Evolutionary conservation across 2,797 vertebrate species (phyloP).

Genomic region (Eulemur albifrons): DNA sequence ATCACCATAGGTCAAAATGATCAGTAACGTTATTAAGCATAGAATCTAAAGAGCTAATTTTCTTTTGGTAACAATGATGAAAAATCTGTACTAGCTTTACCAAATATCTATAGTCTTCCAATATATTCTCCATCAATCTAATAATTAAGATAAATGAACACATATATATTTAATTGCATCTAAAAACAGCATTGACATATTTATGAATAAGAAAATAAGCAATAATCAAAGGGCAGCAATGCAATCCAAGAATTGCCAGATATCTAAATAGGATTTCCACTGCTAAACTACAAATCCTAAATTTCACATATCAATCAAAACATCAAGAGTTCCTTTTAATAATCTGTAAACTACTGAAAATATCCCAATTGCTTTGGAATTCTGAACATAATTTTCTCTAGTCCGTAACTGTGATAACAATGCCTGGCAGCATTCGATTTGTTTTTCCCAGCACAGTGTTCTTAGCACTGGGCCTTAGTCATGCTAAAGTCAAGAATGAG

Average conservation of each 20-base stretch:
- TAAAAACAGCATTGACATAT: not conserved
- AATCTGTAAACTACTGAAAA: slow-evolving; percentile 35
- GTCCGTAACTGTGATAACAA: not conserved
- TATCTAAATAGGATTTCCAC: not conserved
- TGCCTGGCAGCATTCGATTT: not conserved
- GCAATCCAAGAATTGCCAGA: not conserved
- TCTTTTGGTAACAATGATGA: not conserved
- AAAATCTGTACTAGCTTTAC: not conserved
- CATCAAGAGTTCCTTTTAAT: not conserved
- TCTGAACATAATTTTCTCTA: not conserved
- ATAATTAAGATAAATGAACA: not conserved
- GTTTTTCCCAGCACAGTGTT: not conserved
- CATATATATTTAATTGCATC: not conserved
- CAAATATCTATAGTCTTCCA: not conserved
- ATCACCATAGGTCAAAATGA: not conserved
- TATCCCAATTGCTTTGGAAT: not conserved
- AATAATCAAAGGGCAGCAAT: not conserved
- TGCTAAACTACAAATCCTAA: not conserved
- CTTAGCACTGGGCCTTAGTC: not conserved
- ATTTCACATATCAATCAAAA: not conserved
- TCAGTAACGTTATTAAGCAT: not conserved
- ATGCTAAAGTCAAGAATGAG: not conserved
- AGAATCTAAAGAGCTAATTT: not conserved
- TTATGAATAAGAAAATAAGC: not conserved
- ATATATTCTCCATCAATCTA: not conserved